Evolutionary conservation across 2,113 vertebrate species (phyloP).

Genomic region (Cisticola juncidis): DNA sequence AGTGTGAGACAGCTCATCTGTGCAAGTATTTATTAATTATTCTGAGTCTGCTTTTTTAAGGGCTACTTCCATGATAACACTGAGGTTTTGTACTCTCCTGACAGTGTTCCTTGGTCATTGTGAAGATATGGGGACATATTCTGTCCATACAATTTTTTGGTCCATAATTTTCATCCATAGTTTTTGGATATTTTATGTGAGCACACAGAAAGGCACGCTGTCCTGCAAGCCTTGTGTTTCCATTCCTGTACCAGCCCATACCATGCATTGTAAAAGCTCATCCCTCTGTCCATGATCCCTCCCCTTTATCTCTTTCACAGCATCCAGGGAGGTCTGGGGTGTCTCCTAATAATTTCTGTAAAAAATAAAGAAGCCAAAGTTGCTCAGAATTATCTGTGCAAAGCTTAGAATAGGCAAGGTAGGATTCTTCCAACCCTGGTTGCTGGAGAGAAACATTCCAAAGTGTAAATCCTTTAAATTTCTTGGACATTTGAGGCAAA

Average conservation of each 20-base stretch:
- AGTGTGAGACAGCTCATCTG: not conserved
- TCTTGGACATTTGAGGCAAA: not conserved
- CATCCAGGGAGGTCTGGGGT: not conserved
- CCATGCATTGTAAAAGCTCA: accelerated
- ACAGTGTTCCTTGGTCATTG: not conserved
- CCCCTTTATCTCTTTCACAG: not conserved
- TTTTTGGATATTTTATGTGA: not conserved
- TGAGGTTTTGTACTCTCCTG: not conserved
- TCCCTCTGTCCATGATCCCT: not conserved
- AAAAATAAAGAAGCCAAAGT: not conserved
- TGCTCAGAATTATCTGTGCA: not conserved
- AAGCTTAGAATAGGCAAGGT: not conserved
- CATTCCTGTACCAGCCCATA: not conserved
- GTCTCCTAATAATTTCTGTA: not conserved
- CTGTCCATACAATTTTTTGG: not conserved
- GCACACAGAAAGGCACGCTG: not conserved
- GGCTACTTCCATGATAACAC: not conserved
- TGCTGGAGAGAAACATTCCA: not conserved
- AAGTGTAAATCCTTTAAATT: not conserved
- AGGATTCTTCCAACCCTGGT: not conserved
- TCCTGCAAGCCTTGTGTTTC: not conserved
- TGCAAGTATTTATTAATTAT: not conserved
- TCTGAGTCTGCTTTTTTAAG: not conserved
- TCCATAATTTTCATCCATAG: not conserved
- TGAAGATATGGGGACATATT: not conserved